These are phyloP conservation scores for Chymomyza caudatula DNA, from an alignment of 2,888 invertebrate genomes.

Conservation along the genomic window DNA sequence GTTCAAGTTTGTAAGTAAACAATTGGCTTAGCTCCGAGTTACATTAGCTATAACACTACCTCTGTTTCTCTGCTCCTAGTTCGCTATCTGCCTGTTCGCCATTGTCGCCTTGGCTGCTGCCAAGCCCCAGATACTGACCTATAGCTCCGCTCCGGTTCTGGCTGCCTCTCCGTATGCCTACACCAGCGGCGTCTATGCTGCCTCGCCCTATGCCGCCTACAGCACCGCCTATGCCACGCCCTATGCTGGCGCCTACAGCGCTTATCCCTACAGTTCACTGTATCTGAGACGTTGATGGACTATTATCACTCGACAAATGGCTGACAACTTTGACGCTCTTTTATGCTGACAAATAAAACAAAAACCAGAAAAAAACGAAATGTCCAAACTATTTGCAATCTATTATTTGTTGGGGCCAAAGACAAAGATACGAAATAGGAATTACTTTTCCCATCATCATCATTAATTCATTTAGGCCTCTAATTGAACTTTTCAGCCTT, in stretches of 20 bases:
- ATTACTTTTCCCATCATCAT: not conserved
- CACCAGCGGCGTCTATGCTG: constrained; percentile 51
- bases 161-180: constrained; percentile 64
- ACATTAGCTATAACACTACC: not conserved
- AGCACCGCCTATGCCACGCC: constrained; percentile 63
- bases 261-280: constrained; percentile 63
- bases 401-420: not conserved
- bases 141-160: constrained; percentile 36
- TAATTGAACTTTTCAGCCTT: not conserved
- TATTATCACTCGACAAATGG: not conserved
- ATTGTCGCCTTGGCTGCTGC: constrained; percentile 61
- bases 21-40: not conserved
- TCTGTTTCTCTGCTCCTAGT: constrained; percentile 26
- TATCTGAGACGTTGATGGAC: constrained; percentile 54
- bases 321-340: not conserved
- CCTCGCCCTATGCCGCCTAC: constrained; percentile 37
- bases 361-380: not conserved
- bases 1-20: constrained; percentile 75
- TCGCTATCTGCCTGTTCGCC: constrained; percentile 68
- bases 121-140: constrained; percentile 53
- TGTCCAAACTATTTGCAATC: not conserved
- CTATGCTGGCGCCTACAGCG: constrained; percentile 64
- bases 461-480: not conserved
- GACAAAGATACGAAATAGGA: not conserved
- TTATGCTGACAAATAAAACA: not conserved